Evolutionary conservation across 2,888 invertebrate genomes (phyloP), one percentile per base, ranked within the genome.

Genomic region (Plutella xylostella): DNA sequence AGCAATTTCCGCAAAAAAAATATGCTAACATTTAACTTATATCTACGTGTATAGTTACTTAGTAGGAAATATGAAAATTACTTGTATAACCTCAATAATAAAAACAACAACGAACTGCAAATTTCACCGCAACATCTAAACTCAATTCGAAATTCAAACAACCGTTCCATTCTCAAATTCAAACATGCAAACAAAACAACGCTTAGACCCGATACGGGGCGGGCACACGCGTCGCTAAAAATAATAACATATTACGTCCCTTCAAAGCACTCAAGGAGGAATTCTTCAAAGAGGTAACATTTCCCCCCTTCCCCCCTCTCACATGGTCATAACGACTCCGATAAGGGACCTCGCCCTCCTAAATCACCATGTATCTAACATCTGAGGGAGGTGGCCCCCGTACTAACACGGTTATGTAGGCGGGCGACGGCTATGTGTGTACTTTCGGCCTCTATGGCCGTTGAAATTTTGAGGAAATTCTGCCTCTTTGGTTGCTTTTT

Each of bases 311-410:
- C 9, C 46, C 18, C 45, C 19, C 25, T 79, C 82, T 83, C 82
- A 83, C 82, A 83, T 83, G 83, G 83, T 83, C 83, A 83, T 82
- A 82, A 82, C 82, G 79, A 75, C 74, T 62, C 70, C 70, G 82
- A 82, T 82, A 83, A 83, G 83, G 83, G 80, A 75, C 78, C 68
- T 68, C 56, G 61, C 77, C 77, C 79, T 72, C 76, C 55, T 80
- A 78, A 82, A 78, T 79, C 82, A 79, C 77, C 77, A 76, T 63
- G 71, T 76, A 75, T 77, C 79, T 77, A 42, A 30, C 14, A 40
- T 40, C 42, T 40, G 25, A 42, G 42, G 42, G 42, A 20, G 38
- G 38, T 19, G 14, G 12, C 30, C 28, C 41, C 42, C 31, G 17
- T 19, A 37, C 37, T 37, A 6, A 15, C 37, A 18, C 37, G 30